These are phyloP conservation scores for Pissodes strobi DNA, from an alignment of 1,140 invertebrate species.

Conservation along the genomic window DNA sequence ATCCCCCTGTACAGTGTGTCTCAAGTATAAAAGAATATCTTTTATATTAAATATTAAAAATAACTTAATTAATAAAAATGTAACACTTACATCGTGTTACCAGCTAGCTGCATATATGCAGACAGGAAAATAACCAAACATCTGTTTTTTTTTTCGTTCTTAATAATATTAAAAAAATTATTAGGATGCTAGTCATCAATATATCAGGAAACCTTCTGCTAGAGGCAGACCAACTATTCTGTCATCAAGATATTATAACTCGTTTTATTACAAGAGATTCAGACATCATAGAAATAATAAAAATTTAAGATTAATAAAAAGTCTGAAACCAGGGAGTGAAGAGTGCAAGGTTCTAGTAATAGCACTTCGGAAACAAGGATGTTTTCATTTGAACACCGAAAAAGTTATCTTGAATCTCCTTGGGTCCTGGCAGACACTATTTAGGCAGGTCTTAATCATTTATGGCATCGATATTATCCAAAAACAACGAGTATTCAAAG, in stretches of 20 bases:
- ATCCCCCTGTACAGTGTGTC: too few relatives aligned
- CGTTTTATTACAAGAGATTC: too few relatives aligned
- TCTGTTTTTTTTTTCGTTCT: too few relatives aligned
- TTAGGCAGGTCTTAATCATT: slow-evolving; percentile 2
- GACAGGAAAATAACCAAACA: too few relatives aligned
- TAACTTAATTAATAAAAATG: too few relatives aligned
- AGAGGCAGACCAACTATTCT: neutral
- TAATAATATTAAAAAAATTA: too few relatives aligned
- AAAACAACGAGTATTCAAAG: neutral
- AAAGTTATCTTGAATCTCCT: slow-evolving; percentile 26
- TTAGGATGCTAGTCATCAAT: too few relatives aligned
- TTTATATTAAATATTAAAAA: too few relatives aligned
- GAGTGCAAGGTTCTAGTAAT: neutral
- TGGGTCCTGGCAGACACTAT: slow-evolving; percentile 3
- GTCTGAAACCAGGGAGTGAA: neutral
- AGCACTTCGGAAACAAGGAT: slow-evolving; percentile 29
- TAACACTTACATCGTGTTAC: too few relatives aligned
- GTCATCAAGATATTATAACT: neutral
- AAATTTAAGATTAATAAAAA: neutral
- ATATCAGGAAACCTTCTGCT: too few relatives aligned
- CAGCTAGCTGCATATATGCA: too few relatives aligned
- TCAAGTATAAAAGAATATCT: too few relatives aligned
- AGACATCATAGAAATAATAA: neutral
- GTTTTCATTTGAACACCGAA: slow-evolving; percentile 34
- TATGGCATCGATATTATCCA: slow-evolving; percentile 10